Conservation (phyloP, 2,888 invertebrate genomes). For the Sphinx pinastri region DNA sequence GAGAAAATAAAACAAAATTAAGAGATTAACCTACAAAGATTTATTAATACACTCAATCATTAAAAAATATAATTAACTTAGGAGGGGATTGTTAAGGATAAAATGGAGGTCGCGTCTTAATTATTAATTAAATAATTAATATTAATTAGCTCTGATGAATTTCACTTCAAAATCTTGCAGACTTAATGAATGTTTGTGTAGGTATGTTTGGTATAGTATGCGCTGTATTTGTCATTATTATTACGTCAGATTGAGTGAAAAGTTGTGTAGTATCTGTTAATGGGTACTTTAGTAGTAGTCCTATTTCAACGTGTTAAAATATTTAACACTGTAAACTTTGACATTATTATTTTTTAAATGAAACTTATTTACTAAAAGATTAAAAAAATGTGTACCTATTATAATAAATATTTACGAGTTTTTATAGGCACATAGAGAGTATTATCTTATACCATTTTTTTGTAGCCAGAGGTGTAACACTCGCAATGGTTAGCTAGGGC, state of each 20-base stretch:
- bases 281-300: too few relatives aligned
- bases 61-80: constrained; percentile 17
- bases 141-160: constrained; percentile 13
- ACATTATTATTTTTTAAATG: too few relatives aligned
- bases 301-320: too few relatives aligned
- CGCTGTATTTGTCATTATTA: not conserved
- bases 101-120: constrained; percentile 9
- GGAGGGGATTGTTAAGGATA: constrained; percentile 9
- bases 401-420: too few relatives aligned
- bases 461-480: too few relatives aligned
- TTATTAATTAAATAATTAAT: constrained; percentile 18
- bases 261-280: too few relatives aligned
- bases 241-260: not conserved
- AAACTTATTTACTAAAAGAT: too few relatives aligned
- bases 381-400: too few relatives aligned
- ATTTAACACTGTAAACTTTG: too few relatives aligned
- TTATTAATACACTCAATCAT: not conserved
- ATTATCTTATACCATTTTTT: too few relatives aligned
- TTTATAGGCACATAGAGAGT: too few relatives aligned
- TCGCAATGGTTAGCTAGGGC: too few relatives aligned
- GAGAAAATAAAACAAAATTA: not conserved
- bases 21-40: not conserved
- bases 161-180: not conserved
- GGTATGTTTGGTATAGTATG: not conserved
- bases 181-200: constrained; percentile 11